Evolutionary conservation across 2,113 vertebrate genomes (phyloP), one percentile per base, ranked within the genome.

Genomic region (Microcebus murinus): DNA sequence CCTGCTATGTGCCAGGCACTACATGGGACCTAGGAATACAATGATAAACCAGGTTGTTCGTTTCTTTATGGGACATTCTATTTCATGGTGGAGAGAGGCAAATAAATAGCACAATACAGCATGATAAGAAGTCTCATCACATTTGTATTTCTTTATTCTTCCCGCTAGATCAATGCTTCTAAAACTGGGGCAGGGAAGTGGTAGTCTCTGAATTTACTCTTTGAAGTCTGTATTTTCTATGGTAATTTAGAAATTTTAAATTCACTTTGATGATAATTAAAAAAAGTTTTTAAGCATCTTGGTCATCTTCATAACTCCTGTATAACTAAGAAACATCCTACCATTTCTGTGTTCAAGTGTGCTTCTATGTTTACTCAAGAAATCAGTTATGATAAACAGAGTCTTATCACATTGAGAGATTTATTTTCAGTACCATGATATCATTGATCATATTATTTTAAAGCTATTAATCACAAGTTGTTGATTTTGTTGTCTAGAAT

Each of bases 211-310:
- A 15, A 59, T 59, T 18, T 57, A n/a, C 23, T 59, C 87, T 79
- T 95, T 63, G 68, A 89, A 92, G 89, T 52, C 7, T 65, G 6
- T 73, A n/a, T 80, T 94, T 96, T 87, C 65, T 87, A 39, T 36
- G 48, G 20, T 74, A 63, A 89, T 73, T 80, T 18, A 52, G 85
- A 52, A 34, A 27, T 57, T 48, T 76, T 91, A 25, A 29, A 50
- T 90, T 73, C n/a, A 36, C 42, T 68, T 87, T 45, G 36, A 57
- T 90, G 76, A 74, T 80, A 70, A 95, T 68, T 90, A 6, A 70
- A 86, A 48, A 80, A 31, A 39, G 6, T 27, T 57, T 50, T 73
- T 25, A 90, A 83, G 36, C 57, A 52, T 71, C 39, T 95, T 90
- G 42, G 42, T 92, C 50, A 90, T 81, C 13, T 63, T 82, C 20